phyloP scores from a whole-genome alignment of 2,797 vertebrate genomes.

The Tokudaia tokunoshimensis region DNA sequence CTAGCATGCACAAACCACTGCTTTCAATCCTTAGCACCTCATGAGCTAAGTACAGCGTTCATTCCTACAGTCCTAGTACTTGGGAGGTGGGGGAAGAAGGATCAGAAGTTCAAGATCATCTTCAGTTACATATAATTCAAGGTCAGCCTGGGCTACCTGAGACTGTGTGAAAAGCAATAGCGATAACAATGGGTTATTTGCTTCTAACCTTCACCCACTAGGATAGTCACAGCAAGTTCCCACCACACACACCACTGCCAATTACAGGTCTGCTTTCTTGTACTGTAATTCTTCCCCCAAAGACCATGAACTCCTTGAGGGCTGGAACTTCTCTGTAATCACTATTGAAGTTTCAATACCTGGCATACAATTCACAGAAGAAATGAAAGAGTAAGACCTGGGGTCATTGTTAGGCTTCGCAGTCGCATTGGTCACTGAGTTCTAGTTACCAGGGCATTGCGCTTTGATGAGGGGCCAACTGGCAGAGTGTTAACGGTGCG shows the following conservation, averaged over 20 bases:
- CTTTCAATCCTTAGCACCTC: neutral
- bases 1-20: neutral
- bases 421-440: slow-evolving; percentile 20
- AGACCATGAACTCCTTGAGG: slow-evolving; percentile 44
- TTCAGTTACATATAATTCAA: neutral
- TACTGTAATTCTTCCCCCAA: neutral
- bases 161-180: neutral
- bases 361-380: slow-evolving; percentile 16
- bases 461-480: slow-evolving; percentile 61
- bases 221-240: neutral
- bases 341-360: slow-evolving; percentile 24
- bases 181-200: neutral
- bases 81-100: neutral
- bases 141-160: neutral
- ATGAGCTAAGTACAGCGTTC: neutral
- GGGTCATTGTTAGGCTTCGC: slow-evolving; percentile 49
- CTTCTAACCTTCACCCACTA: neutral
- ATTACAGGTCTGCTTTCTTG: slow-evolving; percentile 1
- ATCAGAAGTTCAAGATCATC: neutral
- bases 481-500: neutral
- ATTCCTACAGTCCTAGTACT: neutral
- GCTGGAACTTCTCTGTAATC: slow-evolving; percentile 32
- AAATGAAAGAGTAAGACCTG: slow-evolving; percentile 44
- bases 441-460: slow-evolving; percentile 53
- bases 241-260: neutral